Conservation (phyloP, 2,888 invertebrate species). For the Schrankia costaestrigalis region DNA sequence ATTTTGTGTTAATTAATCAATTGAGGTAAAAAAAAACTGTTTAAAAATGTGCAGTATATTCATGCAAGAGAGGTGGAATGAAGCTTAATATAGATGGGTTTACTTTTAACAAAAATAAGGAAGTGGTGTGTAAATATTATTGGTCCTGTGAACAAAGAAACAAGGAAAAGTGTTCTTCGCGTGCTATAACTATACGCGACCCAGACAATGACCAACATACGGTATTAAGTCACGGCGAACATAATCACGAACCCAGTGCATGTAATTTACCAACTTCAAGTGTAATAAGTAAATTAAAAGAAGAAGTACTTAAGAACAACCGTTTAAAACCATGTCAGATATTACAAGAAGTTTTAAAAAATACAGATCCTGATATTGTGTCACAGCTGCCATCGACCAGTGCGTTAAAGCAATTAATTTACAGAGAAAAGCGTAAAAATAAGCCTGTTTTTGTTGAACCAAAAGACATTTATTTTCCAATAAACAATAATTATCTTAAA, state of each 20-base stretch:
- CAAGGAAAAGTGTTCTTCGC: slow-evolving; percentile 8
- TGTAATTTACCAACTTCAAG: slow-evolving; percentile 8
- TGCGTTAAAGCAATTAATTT: too few species aligned
- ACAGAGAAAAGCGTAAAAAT: too few species aligned
- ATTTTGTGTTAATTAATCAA: slow-evolving; percentile 10
- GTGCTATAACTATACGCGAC: slow-evolving; percentile 10
- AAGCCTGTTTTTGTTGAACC: too few species aligned
- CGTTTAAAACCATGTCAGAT: too few species aligned
- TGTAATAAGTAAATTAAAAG: slow-evolving; percentile 8
- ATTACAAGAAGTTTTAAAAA: slow-evolving; percentile 10
- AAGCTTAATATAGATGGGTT: too few species aligned
- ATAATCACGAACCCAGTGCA: slow-evolving; percentile 10
- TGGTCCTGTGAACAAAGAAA: slow-evolving; percentile 4
- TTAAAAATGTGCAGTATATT: too few species aligned
- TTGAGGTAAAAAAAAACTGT: slow-evolving; percentile 1
- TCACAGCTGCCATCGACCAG: too few species aligned
- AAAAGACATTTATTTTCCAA: too few species aligned
- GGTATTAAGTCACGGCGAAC: slow-evolving; percentile 9
- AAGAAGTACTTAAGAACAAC: too few species aligned
- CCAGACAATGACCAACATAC: slow-evolving; percentile 10
- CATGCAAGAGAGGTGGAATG: slow-evolving; percentile 6
- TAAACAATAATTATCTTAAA: too few species aligned
- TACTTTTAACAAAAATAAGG: slow-evolving; percentile 6
- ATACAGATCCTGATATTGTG: slow-evolving; percentile 7
- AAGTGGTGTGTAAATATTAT: slow-evolving; percentile 1